Conservation (phyloP, 2,888 invertebrate genomes). For the Metalampra italica region DNA sequence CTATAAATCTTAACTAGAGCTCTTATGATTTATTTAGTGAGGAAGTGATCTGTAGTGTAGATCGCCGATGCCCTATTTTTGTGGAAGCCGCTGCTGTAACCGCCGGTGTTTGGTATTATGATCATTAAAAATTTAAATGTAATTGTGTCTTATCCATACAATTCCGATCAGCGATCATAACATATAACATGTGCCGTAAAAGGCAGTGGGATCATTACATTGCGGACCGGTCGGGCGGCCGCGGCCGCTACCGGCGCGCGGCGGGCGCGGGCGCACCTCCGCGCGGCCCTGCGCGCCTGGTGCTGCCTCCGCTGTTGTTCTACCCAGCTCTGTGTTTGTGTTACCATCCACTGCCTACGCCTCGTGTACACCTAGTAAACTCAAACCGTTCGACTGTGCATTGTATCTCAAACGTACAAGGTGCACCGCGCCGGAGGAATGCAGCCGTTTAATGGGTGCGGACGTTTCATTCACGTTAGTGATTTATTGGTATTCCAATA, state of each 20-base stretch:
- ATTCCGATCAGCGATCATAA: slow-evolving; percentile 55
- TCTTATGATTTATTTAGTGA: too few relatives aligned
- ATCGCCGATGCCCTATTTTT: too few relatives aligned
- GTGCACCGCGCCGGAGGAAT: slow-evolving; percentile 8
- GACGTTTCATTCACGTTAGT: slow-evolving; percentile 64
- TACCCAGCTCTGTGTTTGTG: slow-evolving; percentile 54
- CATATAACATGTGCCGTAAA: slow-evolving; percentile 69
- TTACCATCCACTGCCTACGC: slow-evolving; percentile 50
- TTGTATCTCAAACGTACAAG: slow-evolving; percentile 6
- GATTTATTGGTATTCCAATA: slow-evolving; percentile 55
- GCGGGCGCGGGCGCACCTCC: slow-evolving; percentile 38
- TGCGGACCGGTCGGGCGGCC: slow-evolving; percentile 44
- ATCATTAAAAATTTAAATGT: too few relatives aligned
- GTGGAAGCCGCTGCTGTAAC: too few relatives aligned
- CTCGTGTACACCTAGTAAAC: slow-evolving; percentile 31
- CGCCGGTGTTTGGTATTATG: not conserved
- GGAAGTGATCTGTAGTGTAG: too few relatives aligned
- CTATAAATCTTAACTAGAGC: too few relatives aligned
- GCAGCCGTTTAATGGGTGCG: slow-evolving; percentile 45
- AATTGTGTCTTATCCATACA: slow-evolving; percentile 39
- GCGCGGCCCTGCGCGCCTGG: slow-evolving; percentile 57
- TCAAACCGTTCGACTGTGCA: slow-evolving; percentile 9
- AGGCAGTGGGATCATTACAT: slow-evolving; percentile 71
- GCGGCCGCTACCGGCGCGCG: slow-evolving; percentile 4
- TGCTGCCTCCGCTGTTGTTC: slow-evolving; percentile 56